Percentiles rank a stretch among this genome's conserved stretches.
phyloP scores from a whole-genome alignment of 1,140 invertebrate species.

The Zaprionus tsacasi region DNA sequence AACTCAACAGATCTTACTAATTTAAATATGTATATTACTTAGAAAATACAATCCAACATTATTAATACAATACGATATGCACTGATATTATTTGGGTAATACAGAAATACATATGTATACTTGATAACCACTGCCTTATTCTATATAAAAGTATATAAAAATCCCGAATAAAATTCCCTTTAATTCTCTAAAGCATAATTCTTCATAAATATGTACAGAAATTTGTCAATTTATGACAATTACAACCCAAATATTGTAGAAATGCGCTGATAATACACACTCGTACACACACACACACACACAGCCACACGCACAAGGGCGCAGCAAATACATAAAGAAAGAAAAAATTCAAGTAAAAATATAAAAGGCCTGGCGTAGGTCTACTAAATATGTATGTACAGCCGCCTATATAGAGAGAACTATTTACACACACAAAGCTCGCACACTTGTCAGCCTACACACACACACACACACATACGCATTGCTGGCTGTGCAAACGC shows the following conservation, averaged over 20 bases:
- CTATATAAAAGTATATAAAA: background rate
- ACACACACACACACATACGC: background rate
- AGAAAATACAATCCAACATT: no score
- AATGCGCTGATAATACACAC: slow-evolving; percentile 60
- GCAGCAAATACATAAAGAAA: slow-evolving; percentile 63
- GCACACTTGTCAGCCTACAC: slow-evolving; percentile 35
- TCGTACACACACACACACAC: slow-evolving; percentile 16
- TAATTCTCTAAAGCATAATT: background rate
- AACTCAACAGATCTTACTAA: background rate
- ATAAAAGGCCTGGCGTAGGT: slow-evolving; percentile 26
- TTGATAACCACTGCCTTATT: no score
- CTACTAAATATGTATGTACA: background rate
- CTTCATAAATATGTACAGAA: slow-evolving; percentile 9
- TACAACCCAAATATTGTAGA: slow-evolving; percentile 56
- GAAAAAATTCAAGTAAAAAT: slow-evolving; percentile 35
- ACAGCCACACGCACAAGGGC: slow-evolving; percentile 45
- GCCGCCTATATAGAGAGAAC: slow-evolving; percentile 38
- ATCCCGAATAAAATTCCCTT: background rate
- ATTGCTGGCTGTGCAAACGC: slow-evolving; percentile 12
- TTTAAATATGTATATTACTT: background rate
- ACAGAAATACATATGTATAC: no score
- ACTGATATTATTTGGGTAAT: no score
- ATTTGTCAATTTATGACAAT: slow-evolving; percentile 57
- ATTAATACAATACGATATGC: no score
- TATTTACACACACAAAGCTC: slow-evolving; percentile 26